These are phyloP conservation scores for Hestina assimilis DNA, from an alignment of 1,140 invertebrate genomes.

Conservation along the genomic window DNA sequence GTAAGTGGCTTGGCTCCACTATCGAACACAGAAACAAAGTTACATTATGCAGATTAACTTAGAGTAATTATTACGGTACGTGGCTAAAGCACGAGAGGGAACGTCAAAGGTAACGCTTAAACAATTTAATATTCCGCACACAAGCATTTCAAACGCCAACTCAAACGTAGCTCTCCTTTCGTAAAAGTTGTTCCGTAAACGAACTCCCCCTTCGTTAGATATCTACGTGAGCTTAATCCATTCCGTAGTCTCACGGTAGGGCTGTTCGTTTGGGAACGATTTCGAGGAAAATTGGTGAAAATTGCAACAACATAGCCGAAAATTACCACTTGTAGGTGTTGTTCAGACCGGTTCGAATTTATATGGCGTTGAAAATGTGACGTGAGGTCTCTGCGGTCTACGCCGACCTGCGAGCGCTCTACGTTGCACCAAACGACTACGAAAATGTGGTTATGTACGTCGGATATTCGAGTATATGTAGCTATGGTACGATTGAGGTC, in stretches of 20 bases:
- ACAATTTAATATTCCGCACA: slow-evolving; percentile 77
- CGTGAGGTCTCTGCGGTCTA: slow-evolving; percentile 45
- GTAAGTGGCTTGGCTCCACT: slow-evolving; percentile 31
- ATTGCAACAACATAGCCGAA: slow-evolving; percentile 72
- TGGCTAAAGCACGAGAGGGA: slow-evolving; percentile 52
- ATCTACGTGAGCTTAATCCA: slow-evolving; percentile 77
- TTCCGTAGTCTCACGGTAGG: slow-evolving; percentile 46
- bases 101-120: slow-evolving; percentile 75
- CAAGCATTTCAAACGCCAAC: slow-evolving; percentile 73
- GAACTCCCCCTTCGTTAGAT: slow-evolving; percentile 74
- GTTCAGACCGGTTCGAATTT: slow-evolving; percentile 64
- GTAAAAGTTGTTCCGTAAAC: slow-evolving; percentile 76
- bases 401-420: slow-evolving; percentile 21
- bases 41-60: slow-evolving; percentile 64
- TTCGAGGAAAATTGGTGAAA: slow-evolving; percentile 69
- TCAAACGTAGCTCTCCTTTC: slow-evolving; percentile 71
- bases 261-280: slow-evolving; percentile 54
- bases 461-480: slow-evolving; percentile 9
- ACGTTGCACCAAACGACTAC: slow-evolving; percentile 29
- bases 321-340: slow-evolving; percentile 69
- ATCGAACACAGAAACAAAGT: slow-evolving; percentile 47
- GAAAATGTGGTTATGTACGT: slow-evolving; percentile 25
- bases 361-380: slow-evolving; percentile 55
- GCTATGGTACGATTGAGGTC: slow-evolving; percentile 7
- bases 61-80: slow-evolving; percentile 69